phyloP scores from a whole-genome alignment of 2,797 vertebrate genomes.

The Monodelphis domestica region DNA sequence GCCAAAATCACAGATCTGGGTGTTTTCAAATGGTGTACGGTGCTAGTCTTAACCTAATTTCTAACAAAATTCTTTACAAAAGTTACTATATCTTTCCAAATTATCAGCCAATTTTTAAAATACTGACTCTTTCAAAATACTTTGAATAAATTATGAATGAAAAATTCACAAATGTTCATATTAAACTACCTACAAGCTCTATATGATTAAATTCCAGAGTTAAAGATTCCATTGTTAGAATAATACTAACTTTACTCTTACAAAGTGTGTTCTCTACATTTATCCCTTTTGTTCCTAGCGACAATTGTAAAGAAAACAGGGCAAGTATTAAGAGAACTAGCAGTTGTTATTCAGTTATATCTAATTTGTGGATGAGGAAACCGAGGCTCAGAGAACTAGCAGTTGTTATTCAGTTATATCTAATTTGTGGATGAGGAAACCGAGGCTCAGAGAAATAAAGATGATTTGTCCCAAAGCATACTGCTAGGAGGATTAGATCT shows the following conservation, averaged over 20 bases:
- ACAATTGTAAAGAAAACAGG: neutral
- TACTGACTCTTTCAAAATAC: neutral
- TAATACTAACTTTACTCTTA: neutral
- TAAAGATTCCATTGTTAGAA: neutral
- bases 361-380: neutral
- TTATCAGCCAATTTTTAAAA: neutral
- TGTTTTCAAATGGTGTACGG: no score
- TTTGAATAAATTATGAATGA: neutral
- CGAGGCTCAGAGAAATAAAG: neutral
- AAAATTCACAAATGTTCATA: neutral
- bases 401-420: neutral
- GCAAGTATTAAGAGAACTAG: neutral
- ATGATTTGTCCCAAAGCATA: neutral
- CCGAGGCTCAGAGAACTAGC: neutral
- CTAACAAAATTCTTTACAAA: no score
- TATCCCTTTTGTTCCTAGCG: conserved; percentile 23
- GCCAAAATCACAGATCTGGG: no score
- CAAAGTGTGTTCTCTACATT: conserved; percentile 19
- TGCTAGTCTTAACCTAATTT: no score
- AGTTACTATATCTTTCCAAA: no score
- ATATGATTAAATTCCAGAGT: neutral
- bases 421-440: neutral
- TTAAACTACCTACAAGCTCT: neutral
- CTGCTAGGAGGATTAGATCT: no score
- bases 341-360: neutral